Evolutionary conservation across 64 coral and sea anemone genomes (phyloP).

Genomic region (Exaiptasia diaphana): DNA sequence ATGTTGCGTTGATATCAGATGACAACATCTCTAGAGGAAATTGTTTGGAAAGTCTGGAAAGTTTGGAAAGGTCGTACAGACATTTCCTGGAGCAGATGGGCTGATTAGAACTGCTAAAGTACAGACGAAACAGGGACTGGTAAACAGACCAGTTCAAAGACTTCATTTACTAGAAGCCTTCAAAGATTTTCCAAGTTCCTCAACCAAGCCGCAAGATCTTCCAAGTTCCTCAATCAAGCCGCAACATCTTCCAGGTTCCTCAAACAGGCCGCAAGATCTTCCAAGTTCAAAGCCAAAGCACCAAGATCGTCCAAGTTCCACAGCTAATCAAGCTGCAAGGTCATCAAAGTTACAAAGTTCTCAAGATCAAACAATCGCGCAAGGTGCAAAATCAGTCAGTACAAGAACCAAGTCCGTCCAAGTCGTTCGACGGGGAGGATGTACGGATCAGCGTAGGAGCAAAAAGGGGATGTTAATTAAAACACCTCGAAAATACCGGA

Average conservation of each 20-base stretch:
- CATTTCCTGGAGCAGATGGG: slow-evolving; percentile 13
- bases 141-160: neutral
- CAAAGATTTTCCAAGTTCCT: neutral
- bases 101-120: slow-evolving; percentile 27
- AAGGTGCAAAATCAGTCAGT: too few species aligned
- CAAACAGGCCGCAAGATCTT: neutral
- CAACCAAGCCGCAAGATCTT: neutral
- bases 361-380: too few species aligned
- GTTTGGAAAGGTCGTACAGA: neutral
- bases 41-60: too few species aligned
- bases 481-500: too few species aligned
- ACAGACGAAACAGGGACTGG: neutral
- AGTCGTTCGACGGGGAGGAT: too few species aligned
- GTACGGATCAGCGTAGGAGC: too few species aligned
- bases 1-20: slow-evolving; percentile 38
- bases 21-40: slow-evolving; percentile 32
- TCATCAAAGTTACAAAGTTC: too few species aligned
- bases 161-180: neutral
- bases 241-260: neutral
- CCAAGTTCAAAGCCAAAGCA: neutral
- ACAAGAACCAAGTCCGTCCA: too few species aligned
- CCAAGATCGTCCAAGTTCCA: neutral
- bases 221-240: neutral
- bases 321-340: too few species aligned
- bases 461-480: too few species aligned